Evolutionary conservation across 2,797 vertebrate genomes (phyloP), one percentile per base, ranked within the genome.

Genomic region (Trachops cirrhosus): DNA sequence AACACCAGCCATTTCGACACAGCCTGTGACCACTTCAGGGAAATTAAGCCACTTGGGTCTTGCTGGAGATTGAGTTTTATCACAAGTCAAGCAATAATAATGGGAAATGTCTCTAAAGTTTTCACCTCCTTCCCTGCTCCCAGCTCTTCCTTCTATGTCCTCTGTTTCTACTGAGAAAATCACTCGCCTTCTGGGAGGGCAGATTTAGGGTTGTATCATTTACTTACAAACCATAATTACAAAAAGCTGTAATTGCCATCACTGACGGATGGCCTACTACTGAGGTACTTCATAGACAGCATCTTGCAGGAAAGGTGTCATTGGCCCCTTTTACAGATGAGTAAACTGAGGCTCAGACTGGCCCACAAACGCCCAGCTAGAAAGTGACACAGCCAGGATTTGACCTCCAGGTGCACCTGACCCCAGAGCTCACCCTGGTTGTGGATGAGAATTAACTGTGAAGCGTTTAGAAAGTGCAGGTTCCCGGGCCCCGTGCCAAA

Each of bases 311-410:
- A 74, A 50, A n/a, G 41, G 64, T 3, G 34, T 68, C 9, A 82
- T 22, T 3, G 39, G 54, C 73, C 64, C 83, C 64, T 93, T 86
- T 54, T 41, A 62, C 50, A 64, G 0, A 32, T 0, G 0, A 44
- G 7, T 24, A 24, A 94, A 92, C 96, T 78, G 39, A 48, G 74
- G 73, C 24, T 94, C 62, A 85, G 85, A 37, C 73, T 77, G 41
- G 67, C 93, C 95, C 89, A 71, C 0, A 0, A 48, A 39, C 1
- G 80, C 91, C 94, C 41, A 10, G 78, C 95, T 74, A 94, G 86
- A 97, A 62, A 93, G 93, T 54, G 87, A 86, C 83, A 89, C 91
- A 86, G 67, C 64, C 22, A 50, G 64, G 48, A 90, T 50, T 74
- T 70, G 48, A 46, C 39, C 21, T 4, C 0, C 87, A 93, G 70